A percentile compares a stretch with the other conserved stretches of the same genome.
Evolutionary conservation across 1,140 invertebrate species (phyloP).

Genomic region (Meteorus sp.): DNA sequence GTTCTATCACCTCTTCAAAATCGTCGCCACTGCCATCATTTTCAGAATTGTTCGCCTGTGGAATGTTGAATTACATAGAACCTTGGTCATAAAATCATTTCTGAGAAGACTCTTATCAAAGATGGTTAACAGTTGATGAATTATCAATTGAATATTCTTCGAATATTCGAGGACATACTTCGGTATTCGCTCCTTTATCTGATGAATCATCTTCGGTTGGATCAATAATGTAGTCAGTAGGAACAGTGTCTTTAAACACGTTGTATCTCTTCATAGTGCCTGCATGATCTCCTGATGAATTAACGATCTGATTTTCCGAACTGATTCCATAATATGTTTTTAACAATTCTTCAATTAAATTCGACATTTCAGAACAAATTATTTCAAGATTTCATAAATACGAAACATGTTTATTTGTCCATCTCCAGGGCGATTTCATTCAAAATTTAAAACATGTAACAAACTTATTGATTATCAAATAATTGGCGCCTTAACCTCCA

Average conservation of each 20-base stretch:
- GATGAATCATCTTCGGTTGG: neutral
- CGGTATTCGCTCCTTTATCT: too few relatives aligned
- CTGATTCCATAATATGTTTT: slow-evolving; percentile 26
- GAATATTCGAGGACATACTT: too few relatives aligned
- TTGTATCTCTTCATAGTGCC: neutral
- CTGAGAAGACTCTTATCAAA: too few relatives aligned
- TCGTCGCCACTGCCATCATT: too few relatives aligned
- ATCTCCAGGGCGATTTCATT: neutral
- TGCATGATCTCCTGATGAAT: slow-evolving; percentile 17
- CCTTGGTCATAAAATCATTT: too few relatives aligned
- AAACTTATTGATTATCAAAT: neutral
- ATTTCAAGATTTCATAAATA: slow-evolving; percentile 14
- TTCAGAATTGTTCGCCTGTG: too few relatives aligned
- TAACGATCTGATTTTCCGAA: neutral
- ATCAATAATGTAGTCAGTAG: neutral
- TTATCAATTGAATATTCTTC: too few relatives aligned
- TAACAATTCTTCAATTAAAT: slow-evolving; percentile 18
- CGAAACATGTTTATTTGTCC: slow-evolving; percentile 6
- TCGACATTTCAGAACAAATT: slow-evolving; percentile 10
- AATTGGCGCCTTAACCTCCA: too few relatives aligned
- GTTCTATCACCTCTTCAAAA: too few relatives aligned
- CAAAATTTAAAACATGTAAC: too few relatives aligned
- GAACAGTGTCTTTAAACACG: neutral
- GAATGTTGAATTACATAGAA: too few relatives aligned
- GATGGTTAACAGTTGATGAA: too few relatives aligned